Base-by-base conservation (phyloP, 2,113 vertebrate species). In the Ardeotis arabs region DNA sequence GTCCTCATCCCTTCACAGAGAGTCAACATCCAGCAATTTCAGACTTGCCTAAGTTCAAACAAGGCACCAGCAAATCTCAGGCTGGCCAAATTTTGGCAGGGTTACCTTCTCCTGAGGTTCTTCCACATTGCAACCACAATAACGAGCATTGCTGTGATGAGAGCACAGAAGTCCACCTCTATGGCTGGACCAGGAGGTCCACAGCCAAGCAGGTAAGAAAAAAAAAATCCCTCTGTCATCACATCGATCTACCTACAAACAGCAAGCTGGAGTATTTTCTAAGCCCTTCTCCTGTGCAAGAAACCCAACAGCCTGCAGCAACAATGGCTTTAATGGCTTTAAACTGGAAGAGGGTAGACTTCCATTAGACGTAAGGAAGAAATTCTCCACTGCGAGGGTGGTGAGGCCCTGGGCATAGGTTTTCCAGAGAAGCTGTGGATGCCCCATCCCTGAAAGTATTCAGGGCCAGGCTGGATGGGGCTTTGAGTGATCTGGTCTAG, bases 231-330 rank as follows among this genome's bases (percentile, higher is more conserved):
- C 74, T 21, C 39, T 69, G 31, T 45, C n/a, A 64, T 15, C 2
- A 1, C 27, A 60, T 28, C 3, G 1, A 16, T 49, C 59, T 35
- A 27, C 44, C 58, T 53, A 13, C 19, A 87, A 81, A 72, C 0
- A 2, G 58, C 0, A 4, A 92, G 78, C 45, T 35, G 55, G 22
- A 83, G 22, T 14, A 15, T 70, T 45, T 92, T 55, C 80, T 59
- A 41, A 88, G 88, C 33, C 52, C 25, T 14, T 93, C 16, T 73
- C n/a, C 55, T n/a, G n/a, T 33, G 62, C 35, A 58, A 84, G 25
- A 58, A 83, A 52, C 20, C 27, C 22, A 22, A 45, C 4, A 37
- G 37, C 35, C 63, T 27, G n/a, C 0, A 0, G 66, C 67, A 13
- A 41, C 41, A 41, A 41, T 41, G 41, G 13, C 41, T 41, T 41